Conservation (phyloP, 1,140 invertebrate species). For the Bombyx mori region DNA sequence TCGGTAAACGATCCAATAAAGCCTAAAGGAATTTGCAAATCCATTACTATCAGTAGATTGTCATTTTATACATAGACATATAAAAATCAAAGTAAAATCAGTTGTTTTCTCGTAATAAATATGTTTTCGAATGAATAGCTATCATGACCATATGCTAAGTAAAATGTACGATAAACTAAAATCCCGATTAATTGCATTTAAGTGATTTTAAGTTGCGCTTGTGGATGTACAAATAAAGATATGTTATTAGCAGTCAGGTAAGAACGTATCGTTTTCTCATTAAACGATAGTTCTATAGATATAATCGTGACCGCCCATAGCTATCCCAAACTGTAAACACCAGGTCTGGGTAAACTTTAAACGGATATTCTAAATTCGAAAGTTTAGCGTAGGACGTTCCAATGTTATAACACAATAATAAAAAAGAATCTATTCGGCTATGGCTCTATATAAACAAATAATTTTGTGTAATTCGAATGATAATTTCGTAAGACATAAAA, state of each 20-base stretch:
- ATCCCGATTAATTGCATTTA: too few relatives aligned
- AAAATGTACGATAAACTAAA: too few relatives aligned
- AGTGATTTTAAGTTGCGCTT: background rate
- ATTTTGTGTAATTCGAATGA: background rate
- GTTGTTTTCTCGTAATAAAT: too few relatives aligned
- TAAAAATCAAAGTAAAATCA: too few relatives aligned
- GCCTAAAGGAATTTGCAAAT: slow-evolving; percentile 20
- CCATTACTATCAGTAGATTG: slow-evolving; percentile 1
- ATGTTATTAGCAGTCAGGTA: slow-evolving; percentile 9
- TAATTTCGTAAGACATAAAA: too few relatives aligned
- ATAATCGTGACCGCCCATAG: slow-evolving; percentile 30
- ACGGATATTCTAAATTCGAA: slow-evolving; percentile 17
- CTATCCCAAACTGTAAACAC: slow-evolving; percentile 30
- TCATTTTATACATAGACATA: too few relatives aligned
- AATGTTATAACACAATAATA: slow-evolving; percentile 35
- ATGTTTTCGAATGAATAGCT: too few relatives aligned
- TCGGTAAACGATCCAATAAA: slow-evolving; percentile 22
- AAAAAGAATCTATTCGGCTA: slow-evolving; percentile 12
- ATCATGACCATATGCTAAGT: too few relatives aligned
- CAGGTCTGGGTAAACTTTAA: slow-evolving; percentile 22
- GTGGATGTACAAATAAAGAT: slow-evolving; percentile 9
- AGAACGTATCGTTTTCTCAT: slow-evolving; percentile 24
- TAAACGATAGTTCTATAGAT: slow-evolving; percentile 23
- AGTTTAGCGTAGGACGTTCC: slow-evolving; percentile 32
- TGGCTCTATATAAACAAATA: slow-evolving; percentile 11